Percentiles rank a stretch among this genome's conserved stretches.
phyloP scores from a whole-genome alignment of 2,113 vertebrate genomes.

The Saiga tatarica region DNA sequence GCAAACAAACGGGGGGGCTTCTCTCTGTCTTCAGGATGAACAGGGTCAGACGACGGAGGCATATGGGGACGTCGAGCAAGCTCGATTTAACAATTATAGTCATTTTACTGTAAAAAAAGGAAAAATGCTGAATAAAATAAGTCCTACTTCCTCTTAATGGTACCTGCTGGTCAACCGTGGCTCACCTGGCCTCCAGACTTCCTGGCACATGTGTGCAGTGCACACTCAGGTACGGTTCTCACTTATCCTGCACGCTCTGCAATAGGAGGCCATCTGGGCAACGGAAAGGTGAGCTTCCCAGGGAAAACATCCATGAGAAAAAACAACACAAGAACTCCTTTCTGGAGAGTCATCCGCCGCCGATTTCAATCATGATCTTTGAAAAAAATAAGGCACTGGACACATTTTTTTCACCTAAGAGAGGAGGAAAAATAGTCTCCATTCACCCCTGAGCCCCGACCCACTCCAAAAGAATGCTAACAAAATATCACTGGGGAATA shows the following conservation, averaged over 20 bases:
- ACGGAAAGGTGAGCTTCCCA: conserved; percentile 32
- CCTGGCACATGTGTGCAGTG: conserved; percentile 31
- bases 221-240: fast-evolving
- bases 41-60: conserved; percentile 45
- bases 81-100: conserved; percentile 76
- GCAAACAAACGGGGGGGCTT: not conserved
- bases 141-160: conserved; percentile 67
- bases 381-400: not conserved
- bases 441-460: not conserved
- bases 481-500: not conserved
- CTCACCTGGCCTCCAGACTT: conserved; percentile 17
- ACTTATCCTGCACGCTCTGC: conserved; percentile 3
- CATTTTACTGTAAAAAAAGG: conserved; percentile 78
- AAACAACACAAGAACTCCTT: not conserved
- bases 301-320: not conserved
- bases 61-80: conserved; percentile 40
- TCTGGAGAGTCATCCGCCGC: not conserved
- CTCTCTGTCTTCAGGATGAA: not conserved
- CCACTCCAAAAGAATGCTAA: not conserved
- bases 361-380: conserved; percentile 21
- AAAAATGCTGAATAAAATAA: conserved; percentile 74
- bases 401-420: not conserved
- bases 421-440: not conserved
- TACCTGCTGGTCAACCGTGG: conserved; percentile 53
- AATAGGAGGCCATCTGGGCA: conserved; percentile 30